A percentile compares a stretch with the other conserved stretches of the same genome.
These are phyloP conservation scores for Sphaeridia pumilis DNA, from an alignment of 2,888 invertebrate species.

Conservation along the genomic window DNA sequence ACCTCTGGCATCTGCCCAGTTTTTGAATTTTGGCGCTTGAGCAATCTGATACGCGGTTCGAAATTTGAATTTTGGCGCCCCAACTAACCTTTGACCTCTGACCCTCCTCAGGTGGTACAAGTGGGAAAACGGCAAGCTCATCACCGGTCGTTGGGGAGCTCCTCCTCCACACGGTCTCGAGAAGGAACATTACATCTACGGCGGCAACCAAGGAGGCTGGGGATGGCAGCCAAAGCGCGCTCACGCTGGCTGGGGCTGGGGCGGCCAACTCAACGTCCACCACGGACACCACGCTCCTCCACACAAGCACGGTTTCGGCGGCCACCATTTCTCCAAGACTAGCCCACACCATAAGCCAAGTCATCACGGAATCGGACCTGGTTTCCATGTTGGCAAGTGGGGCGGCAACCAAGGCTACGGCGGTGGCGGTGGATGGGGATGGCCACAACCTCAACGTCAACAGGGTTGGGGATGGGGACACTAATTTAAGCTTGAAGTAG, in stretches of 20 bases:
- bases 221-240: background rate
- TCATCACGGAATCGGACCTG: background rate
- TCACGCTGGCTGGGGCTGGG: conserved; percentile 4
- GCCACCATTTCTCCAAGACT: background rate
- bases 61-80: no score
- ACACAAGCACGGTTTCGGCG: conserved; percentile 1
- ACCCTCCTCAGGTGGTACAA: conserved; percentile 8
- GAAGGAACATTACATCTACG: conserved; percentile 12
- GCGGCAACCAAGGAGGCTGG: background rate
- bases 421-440: conserved; percentile 1
- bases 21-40: no score
- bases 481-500: no score
- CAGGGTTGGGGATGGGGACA: no score
- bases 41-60: no score
- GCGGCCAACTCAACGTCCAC: background rate
- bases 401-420: background rate
- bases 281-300: conserved; percentile 1
- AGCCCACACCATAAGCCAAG: background rate
- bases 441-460: no score
- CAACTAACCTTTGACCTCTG: background rate
- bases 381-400: background rate
- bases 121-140: background rate
- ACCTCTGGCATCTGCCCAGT: no score
- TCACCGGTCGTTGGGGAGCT: conserved; percentile 11
- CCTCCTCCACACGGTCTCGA: conserved; percentile 12